Conservation (phyloP, 2,797 vertebrate species). For the Dallia pectoralis region DNA sequence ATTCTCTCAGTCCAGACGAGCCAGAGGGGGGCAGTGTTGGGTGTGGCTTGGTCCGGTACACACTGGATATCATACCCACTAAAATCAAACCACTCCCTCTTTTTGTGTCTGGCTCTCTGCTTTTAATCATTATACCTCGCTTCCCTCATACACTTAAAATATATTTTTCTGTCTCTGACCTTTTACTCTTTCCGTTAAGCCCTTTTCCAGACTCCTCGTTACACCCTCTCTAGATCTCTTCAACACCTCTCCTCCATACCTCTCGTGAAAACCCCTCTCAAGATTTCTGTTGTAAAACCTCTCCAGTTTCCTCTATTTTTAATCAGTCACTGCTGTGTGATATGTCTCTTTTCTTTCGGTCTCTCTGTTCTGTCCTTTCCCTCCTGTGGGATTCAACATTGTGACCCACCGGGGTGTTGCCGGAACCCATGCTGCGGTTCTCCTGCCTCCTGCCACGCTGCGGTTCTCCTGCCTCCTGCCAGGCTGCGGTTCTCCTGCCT, state of each 20-base stretch:
- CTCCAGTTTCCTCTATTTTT: background rate
- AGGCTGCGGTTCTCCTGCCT: slow-evolving; percentile 1
- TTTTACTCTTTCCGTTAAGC: no score
- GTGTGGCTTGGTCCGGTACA: background rate
- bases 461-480: no score
- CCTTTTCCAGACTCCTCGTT: background rate
- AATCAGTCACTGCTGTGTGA: background rate
- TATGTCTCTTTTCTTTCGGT: background rate
- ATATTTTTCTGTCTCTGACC: no score
- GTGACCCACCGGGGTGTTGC: slow-evolving; percentile 43
- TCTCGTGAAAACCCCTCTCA: no score
- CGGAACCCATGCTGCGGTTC: slow-evolving; percentile 37
- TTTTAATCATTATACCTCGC: background rate
- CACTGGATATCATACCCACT: background rate
- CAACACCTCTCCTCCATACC: background rate
- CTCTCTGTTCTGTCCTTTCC: background rate
- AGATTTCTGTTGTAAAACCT: background rate
- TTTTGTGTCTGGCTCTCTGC: background rate
- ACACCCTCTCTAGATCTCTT: background rate
- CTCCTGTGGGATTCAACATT: slow-evolving; percentile 23
- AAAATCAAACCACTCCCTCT: background rate
- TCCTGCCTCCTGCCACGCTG: no score
- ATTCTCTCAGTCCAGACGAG: background rate
- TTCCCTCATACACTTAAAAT: background rate
- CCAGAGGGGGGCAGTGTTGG: background rate